Conservation (phyloP, 2,113 vertebrate species). For the Lophochroa leadbeateri region DNA sequence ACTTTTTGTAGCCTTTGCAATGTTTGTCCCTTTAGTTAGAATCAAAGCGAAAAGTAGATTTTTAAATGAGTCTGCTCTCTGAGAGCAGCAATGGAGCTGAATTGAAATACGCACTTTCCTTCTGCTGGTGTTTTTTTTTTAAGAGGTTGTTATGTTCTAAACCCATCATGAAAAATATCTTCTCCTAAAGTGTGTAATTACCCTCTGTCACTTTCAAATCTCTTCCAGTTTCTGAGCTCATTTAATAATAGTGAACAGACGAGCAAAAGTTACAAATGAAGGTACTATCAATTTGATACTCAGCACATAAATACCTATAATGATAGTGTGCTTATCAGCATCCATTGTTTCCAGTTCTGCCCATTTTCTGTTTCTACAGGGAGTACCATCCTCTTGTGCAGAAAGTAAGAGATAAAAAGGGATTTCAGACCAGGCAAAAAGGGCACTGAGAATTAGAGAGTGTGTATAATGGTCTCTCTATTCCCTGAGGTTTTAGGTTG, state of each 20-base stretch:
- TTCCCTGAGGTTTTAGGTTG: not conserved
- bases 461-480: not conserved
- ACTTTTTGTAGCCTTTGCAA: not conserved
- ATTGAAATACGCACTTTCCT: constrained; percentile 36
- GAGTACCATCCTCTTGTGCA: constrained; percentile 38
- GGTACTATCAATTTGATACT: constrained; percentile 74
- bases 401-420: constrained; percentile 53
- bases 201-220: constrained; percentile 75
- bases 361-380: constrained; percentile 66
- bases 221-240: constrained; percentile 75
- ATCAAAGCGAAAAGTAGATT: not conserved
- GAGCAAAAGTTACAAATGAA: constrained; percentile 81
- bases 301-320: constrained; percentile 79
- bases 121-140: constrained; percentile 19
- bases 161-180: constrained; percentile 71
- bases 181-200: constrained; percentile 79
- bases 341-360: constrained; percentile 76
- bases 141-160: constrained; percentile 70
- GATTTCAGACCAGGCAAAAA: constrained; percentile 54
- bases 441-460: not conserved
- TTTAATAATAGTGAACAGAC: constrained; percentile 79
- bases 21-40: not conserved
- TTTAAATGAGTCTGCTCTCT: not conserved
- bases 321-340: constrained; percentile 76
- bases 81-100: not conserved